phyloP scores from a whole-genome alignment of 2,113 vertebrate genomes.

The Phodopus roborovskii region DNA sequence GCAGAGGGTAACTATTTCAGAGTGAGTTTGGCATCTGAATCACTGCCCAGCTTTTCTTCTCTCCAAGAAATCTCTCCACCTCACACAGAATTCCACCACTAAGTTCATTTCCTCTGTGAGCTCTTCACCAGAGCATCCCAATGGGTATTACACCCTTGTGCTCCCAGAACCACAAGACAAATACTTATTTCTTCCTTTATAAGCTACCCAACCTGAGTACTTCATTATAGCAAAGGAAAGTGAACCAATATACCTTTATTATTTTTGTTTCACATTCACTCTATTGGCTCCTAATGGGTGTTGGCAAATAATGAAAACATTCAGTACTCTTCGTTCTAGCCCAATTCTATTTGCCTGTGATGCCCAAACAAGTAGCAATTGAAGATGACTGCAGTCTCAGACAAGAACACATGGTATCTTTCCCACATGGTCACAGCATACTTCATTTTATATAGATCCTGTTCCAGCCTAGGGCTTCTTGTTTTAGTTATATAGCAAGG shows the following conservation, averaged over 20 bases:
- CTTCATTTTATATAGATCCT: not conserved
- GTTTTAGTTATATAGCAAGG: not conserved
- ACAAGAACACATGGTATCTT: not conserved
- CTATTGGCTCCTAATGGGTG: not conserved
- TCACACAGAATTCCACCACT: too few relatives aligned
- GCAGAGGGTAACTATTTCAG: too few relatives aligned
- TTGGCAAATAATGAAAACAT: not conserved
- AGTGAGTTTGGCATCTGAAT: not conserved
- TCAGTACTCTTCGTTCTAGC: not conserved
- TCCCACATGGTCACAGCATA: not conserved
- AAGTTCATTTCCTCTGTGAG: not conserved
- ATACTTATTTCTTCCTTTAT: not conserved
- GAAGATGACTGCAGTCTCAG: not conserved
- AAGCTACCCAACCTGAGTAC: not conserved
- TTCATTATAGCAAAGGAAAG: not conserved
- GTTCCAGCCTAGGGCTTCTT: accelerated
- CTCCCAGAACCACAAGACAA: not conserved
- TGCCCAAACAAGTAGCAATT: not conserved
- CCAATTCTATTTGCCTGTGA: not conserved
- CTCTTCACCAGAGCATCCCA: not conserved
- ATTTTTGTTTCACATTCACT: not conserved
- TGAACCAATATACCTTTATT: not conserved
- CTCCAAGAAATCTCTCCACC: too few relatives aligned
- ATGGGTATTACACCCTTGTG: too few relatives aligned
- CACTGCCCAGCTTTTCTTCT: not conserved